Evolutionary conservation across 2,797 vertebrate species (phyloP).

Genomic region (Microcaecilia unicolor): DNA sequence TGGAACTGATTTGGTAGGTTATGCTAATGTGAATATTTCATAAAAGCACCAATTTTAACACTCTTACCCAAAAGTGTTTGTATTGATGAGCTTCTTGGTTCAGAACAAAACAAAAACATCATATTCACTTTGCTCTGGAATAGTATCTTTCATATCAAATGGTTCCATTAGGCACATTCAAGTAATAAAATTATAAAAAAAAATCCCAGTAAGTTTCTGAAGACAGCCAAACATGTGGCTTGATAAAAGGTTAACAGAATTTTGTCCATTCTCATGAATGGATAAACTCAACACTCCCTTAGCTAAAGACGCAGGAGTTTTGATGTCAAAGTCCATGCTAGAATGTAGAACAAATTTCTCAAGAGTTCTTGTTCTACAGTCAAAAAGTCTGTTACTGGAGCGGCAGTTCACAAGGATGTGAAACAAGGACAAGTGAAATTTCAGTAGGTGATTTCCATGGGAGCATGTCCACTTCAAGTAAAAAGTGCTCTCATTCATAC

Average conservation of each 20-base stretch:
- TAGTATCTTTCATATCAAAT: conserved; percentile 63
- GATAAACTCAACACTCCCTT: conserved; percentile 76
- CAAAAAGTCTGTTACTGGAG: conserved; percentile 54
- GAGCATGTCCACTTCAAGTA: conserved; percentile 45
- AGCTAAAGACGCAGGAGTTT: conserved; percentile 54
- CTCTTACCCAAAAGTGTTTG: conserved; percentile 54
- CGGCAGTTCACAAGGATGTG: conserved; percentile 62
- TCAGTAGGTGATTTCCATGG: conserved; percentile 46
- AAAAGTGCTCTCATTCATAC: conserved; percentile 17
- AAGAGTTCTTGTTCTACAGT: conserved; percentile 56
- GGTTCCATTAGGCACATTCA: conserved; percentile 76
- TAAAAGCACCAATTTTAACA: conserved; percentile 53
- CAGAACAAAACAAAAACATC: conserved; percentile 59
- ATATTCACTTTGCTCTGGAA: conserved; percentile 53
- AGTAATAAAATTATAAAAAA: conserved; percentile 73
- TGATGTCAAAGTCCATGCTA: conserved; percentile 46
- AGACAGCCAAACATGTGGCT: conserved; percentile 75
- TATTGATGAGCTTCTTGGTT: conserved; percentile 66
- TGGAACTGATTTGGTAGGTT: conserved; percentile 39
- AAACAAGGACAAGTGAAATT: conserved; percentile 41
- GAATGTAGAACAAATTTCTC: conserved; percentile 53
- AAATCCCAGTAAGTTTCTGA: conserved; percentile 64
- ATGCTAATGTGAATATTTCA: conserved; percentile 35
- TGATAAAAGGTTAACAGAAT: conserved; percentile 70
- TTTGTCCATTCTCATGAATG: conserved; percentile 95